Evolutionary conservation across 2,113 vertebrate species (phyloP).

Genomic region (Myodes glareolus): DNA sequence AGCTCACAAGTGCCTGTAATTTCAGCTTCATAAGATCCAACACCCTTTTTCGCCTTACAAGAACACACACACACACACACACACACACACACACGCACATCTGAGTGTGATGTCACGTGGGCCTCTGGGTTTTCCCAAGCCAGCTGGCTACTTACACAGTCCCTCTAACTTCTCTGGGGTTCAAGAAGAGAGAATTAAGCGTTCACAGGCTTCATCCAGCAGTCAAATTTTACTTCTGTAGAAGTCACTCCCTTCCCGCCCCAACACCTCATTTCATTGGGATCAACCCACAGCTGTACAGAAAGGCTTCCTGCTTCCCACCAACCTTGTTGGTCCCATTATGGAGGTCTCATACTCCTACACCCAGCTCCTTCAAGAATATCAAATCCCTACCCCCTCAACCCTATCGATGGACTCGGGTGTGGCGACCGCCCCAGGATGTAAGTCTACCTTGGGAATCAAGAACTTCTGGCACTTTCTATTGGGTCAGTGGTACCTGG

Average conservation of each 20-base stretch:
- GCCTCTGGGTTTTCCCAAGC: background rate
- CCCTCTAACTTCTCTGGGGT: background rate
- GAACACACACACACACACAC: background rate
- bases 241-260: background rate
- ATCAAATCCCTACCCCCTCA: too few relatives aligned
- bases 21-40: background rate
- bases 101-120: background rate
- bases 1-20: background rate
- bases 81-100: background rate
- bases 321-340: background rate
- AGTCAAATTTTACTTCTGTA: background rate
- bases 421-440: rapidly evolving
- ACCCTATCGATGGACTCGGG: background rate
- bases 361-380: background rate
- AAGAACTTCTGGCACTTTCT: background rate
- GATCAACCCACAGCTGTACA: background rate
- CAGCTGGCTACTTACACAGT: background rate
- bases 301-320: rapidly evolving
- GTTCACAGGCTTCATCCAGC: background rate
- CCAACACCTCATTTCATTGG: background rate
- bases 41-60: background rate
- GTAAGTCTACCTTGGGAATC: rapidly evolving
- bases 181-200: background rate
- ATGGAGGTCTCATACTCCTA: background rate
- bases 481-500: too few relatives aligned